Percentiles rank a stretch among this genome's conserved stretches.
These are phyloP conservation scores for Apteryx mantelli DNA, from an alignment of 2,113 vertebrate genomes.

Conservation along the genomic window DNA sequence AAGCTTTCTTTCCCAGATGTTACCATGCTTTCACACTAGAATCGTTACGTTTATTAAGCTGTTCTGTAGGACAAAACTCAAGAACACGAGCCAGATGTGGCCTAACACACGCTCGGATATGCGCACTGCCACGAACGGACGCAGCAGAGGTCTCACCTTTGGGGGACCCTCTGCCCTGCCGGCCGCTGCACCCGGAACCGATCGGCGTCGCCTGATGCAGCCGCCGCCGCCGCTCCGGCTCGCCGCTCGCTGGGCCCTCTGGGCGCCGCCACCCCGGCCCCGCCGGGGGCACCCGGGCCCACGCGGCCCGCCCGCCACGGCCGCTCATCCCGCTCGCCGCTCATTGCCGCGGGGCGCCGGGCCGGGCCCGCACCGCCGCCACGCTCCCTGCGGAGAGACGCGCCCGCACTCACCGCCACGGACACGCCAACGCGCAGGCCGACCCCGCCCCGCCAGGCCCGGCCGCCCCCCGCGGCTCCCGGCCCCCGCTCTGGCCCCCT, in stretches of 20 bases:
- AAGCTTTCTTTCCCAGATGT: fast-evolving
- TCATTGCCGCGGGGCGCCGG: background rate
- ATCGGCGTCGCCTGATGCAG: background rate
- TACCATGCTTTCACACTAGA: fast-evolving
- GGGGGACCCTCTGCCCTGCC: background rate
- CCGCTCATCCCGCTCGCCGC: background rate
- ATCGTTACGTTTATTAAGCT: fast-evolving
- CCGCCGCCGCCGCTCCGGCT: too few relatives aligned
- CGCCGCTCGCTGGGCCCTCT: background rate
- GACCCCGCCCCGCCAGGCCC: too few relatives aligned
- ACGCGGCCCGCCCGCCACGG: too few relatives aligned
- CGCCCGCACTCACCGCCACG: too few relatives aligned
- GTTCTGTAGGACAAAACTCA: fast-evolving
- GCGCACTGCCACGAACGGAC: too few relatives aligned
- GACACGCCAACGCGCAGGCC: background rate
- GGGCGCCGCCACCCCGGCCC: too few relatives aligned
- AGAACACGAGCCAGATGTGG: too few relatives aligned
- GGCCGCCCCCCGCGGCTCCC: background rate
- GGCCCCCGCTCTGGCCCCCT: background rate
- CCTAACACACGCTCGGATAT: too few relatives aligned
- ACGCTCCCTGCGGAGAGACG: too few relatives aligned
- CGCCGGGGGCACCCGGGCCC: too few relatives aligned
- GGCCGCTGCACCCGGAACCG: background rate
- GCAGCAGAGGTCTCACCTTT: background rate
- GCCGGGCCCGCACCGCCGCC: background rate